These are phyloP conservation scores for Cryptocephalus primarius DNA, from an alignment of 2,888 invertebrate genomes.

Conservation along the genomic window DNA sequence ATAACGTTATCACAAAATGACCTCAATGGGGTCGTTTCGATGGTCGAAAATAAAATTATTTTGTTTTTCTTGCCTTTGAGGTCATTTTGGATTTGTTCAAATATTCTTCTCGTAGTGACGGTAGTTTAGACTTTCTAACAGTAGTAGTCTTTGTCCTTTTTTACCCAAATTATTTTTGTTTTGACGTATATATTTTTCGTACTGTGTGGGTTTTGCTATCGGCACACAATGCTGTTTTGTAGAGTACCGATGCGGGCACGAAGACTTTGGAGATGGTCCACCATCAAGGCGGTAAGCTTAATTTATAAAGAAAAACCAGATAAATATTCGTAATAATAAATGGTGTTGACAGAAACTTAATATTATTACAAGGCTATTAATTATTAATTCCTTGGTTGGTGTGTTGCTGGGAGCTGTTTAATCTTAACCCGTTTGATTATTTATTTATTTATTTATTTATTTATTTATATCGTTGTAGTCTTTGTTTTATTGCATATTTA, in stretches of 20 bases:
- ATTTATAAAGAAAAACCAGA: conserved; percentile 1
- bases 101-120: no score
- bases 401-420: conserved; percentile 19
- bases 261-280: conserved; percentile 82
- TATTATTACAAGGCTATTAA: background rate
- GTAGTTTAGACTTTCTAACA: no score
- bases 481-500: conserved; percentile 26
- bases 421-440: conserved; percentile 3
- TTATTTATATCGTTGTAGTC: conserved; percentile 16
- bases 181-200: conserved; percentile 8
- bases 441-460: background rate
- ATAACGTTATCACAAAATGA: no score
- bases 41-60: no score
- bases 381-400: conserved; percentile 14
- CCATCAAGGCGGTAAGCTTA: conserved; percentile 86
- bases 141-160: no score
- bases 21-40: no score
- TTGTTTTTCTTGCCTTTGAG: no score
- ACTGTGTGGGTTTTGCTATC: conserved; percentile 20
- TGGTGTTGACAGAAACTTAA: conserved; percentile 8
- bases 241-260: conserved; percentile 89
- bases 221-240: conserved; percentile 39
- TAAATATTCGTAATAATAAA: background rate
- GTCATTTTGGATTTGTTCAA: no score
- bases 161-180: no score